phyloP scores from a whole-genome alignment of 1,140 invertebrate species.

The Bombyx mori region ASM3026992v2 NC_085121.1:4749001-4749500 shows the following conservation, averaged over 20 bases:
- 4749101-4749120: not conserved
- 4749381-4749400: too few relatives aligned
- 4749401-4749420: too few relatives aligned
- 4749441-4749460: too few relatives aligned
- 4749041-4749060: too few relatives aligned
- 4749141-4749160: slow-evolving; percentile 37
- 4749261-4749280: slow-evolving; percentile 66
- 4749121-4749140: not conserved
- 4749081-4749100: slow-evolving; percentile 13
- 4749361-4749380: too few relatives aligned
- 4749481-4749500: too few relatives aligned
- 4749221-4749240: slow-evolving; percentile 57
- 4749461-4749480: too few relatives aligned
- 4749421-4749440: too few relatives aligned
- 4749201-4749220: slow-evolving; percentile 44
- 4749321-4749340: too few relatives aligned
- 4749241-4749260: slow-evolving; percentile 61
- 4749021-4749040: too few relatives aligned
- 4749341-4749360: not conserved
- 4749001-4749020: too few relatives aligned
- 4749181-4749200: slow-evolving; percentile 41
- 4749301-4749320: not conserved
- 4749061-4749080: not conserved
- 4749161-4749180: slow-evolving; percentile 53
- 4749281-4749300: slow-evolving; percentile 39